Base-by-base conservation (phyloP, 2,797 vertebrate species). In the Champsocephalus esox region DNA sequence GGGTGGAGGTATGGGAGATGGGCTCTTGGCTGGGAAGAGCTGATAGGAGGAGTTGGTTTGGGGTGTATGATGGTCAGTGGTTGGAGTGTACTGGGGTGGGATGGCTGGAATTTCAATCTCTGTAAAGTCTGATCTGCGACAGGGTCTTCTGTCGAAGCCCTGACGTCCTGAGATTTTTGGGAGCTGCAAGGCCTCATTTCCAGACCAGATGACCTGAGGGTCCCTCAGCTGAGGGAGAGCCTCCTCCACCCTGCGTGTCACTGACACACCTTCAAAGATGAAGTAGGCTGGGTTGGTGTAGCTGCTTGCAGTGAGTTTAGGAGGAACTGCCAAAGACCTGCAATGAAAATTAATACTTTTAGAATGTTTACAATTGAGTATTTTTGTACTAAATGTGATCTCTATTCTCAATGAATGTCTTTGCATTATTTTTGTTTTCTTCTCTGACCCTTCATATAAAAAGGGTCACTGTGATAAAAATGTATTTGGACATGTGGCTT, bases 281-380 rank as follows among this genome's bases (percentile, higher is more conserved):
- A 95, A 95, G 90, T 96, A 96, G 56, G 96, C 95, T 8, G 96
- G 96, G 77, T 96, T 96, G 83, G 95, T 96, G 92, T 96, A 96
- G 88, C 95, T 95, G 88, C 91, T 95, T 3, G 93, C 83, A 8
- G 86, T 87, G 19, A 87, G 75, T 80, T 92, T 88, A 24, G 86
- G 56, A 38, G 93, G 82, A 51, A 81, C 80, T 62, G 91, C 85
- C 1, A 86, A 77, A 4, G 80, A 74, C 83, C 95, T 96, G 86
- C 4, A 83, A 85, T 1, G 28, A 64, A 71, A 49, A 75, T 0
- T 67, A 45, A 75, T 0, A 84, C 12, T 64, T 45, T 0, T 49
- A 11, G 19, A 58, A 17, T 48, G 32, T 56, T 14, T 28, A 28
- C 28, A 1, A 28, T 28, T 28, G 28, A 28, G 28, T 28, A 1